These are phyloP conservation scores for Neosalanx taihuensis DNA, from an alignment of 2,797 vertebrate genomes.

Conservation along the genomic window DNA sequence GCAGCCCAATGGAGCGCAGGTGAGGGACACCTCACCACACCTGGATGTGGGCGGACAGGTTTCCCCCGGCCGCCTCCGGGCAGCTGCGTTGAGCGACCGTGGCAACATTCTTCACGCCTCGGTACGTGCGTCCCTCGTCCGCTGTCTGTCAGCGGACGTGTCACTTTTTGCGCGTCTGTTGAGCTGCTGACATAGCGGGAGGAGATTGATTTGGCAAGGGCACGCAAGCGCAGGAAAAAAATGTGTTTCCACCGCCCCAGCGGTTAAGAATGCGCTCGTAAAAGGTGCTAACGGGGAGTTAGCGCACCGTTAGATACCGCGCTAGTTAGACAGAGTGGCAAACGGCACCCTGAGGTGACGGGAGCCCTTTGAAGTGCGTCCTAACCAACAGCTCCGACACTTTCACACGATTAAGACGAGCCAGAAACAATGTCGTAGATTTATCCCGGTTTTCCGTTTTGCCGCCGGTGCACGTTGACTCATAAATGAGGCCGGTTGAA, in stretches of 20 bases:
- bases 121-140: not conserved
- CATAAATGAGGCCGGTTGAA: not conserved
- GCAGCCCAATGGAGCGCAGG: constrained; percentile 27
- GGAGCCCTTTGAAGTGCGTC: not conserved
- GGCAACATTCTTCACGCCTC: constrained; percentile 5
- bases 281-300: constrained; percentile 17
- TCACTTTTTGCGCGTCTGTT: not conserved
- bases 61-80: constrained; percentile 31
- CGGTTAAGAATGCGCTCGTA: constrained; percentile 39
- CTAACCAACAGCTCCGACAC: not conserved
- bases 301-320: constrained; percentile 37
- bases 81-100: constrained; percentile 14
- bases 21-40: constrained; percentile 42
- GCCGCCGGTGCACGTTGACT: not conserved
- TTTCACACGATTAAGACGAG: constrained; percentile 9
- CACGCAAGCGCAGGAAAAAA: constrained; percentile 26
- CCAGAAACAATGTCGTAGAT: not conserved
- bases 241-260: constrained; percentile 36
- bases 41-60: constrained; percentile 48
- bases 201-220: constrained; percentile 13
- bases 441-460: not conserved
- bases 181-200: not conserved
- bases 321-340: constrained; percentile 35
- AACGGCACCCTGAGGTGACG: constrained; percentile 8
- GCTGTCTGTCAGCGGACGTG: not conserved